phyloP scores from a whole-genome alignment of 2,888 invertebrate genomes.

The Calliopum simillimum region DNA sequence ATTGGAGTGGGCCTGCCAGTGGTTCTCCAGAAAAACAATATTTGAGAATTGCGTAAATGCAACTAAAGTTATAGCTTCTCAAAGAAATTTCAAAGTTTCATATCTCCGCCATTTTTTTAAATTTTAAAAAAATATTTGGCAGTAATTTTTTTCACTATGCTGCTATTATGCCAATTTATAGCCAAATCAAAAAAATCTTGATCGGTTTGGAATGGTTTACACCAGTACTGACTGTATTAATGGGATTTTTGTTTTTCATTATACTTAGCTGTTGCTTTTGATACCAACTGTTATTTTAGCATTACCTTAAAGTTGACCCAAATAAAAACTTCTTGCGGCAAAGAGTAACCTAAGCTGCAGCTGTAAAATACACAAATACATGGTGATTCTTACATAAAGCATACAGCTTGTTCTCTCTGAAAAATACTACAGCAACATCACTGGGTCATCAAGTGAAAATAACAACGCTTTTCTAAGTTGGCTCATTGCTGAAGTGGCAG shows the following conservation, averaged over 20 bases:
- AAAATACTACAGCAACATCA: slow-evolving; percentile 8
- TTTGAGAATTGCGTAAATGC: too few species aligned
- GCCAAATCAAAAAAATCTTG: too few species aligned
- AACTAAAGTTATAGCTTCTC: too few species aligned
- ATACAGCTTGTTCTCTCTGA: background rate
- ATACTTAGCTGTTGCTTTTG: background rate
- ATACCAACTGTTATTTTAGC: too few species aligned
- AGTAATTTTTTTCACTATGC: too few species aligned
- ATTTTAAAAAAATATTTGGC: too few species aligned
- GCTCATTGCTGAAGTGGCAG: slow-evolving; percentile 11
- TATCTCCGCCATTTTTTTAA: too few species aligned
- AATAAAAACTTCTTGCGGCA: background rate
- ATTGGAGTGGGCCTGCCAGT: too few species aligned
- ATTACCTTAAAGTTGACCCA: slow-evolving; percentile 8
- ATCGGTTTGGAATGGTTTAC: too few species aligned
- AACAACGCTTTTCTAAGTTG: background rate
- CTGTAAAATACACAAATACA: background rate
- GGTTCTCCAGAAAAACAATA: too few species aligned
- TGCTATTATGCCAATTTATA: too few species aligned
- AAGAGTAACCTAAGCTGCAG: background rate
- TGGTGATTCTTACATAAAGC: background rate
- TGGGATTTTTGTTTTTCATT: background rate
- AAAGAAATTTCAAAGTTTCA: too few species aligned
- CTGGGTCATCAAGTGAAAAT: slow-evolving; percentile 15
- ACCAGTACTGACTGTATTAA: background rate